Conservation (phyloP, 2,113 vertebrate species). For the Proteles cristata region DNA sequence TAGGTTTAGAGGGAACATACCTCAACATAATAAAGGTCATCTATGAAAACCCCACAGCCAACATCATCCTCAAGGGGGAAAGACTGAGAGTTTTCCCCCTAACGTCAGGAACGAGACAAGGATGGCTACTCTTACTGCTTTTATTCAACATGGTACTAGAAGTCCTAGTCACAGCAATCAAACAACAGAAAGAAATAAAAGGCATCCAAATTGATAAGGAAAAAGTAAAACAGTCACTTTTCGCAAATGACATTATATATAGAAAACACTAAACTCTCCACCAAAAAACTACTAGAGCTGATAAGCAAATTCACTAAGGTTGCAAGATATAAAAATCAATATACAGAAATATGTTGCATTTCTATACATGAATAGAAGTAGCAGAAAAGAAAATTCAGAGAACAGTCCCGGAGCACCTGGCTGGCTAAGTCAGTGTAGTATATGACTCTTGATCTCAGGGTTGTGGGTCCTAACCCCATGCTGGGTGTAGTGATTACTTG, state of each 20-base stretch:
- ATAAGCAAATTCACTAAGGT: neutral
- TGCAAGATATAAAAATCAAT: neutral
- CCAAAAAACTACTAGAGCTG: neutral
- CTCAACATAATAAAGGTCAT: too few species aligned
- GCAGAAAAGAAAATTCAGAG: neutral
- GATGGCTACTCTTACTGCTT: neutral
- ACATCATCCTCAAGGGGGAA: too few species aligned
- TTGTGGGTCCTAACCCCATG: neutral
- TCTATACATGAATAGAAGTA: neutral
- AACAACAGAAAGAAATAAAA: neutral
- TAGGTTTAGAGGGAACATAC: too few species aligned
- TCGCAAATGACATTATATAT: neutral
- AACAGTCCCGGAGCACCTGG: neutral
- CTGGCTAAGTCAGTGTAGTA: neutral
- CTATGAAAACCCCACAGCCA: too few species aligned
- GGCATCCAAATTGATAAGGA: neutral
- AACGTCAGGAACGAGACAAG: neutral
- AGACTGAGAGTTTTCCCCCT: too few species aligned
- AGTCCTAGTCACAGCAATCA: neutral
- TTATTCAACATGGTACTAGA: neutral
- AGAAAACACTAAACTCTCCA: neutral
- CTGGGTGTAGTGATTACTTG: neutral
- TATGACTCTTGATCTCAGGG: neutral
- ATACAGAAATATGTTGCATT: neutral
- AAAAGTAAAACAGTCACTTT: neutral